Evolutionary conservation across 2,888 invertebrate species (phyloP), one percentile per base, ranked within the genome.

Genomic region (Rhingia campestris): DNA sequence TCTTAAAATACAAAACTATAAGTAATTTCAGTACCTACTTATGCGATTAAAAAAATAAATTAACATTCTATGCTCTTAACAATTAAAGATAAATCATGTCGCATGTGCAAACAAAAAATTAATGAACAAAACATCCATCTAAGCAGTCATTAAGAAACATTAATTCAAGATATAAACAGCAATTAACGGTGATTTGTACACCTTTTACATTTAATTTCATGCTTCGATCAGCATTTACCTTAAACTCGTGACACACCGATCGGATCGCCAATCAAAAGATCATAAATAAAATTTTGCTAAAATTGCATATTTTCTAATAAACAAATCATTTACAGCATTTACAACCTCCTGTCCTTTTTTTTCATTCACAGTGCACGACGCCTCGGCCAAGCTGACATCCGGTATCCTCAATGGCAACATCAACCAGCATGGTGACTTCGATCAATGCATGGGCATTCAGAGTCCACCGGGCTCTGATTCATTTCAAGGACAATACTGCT

Each of bases 361-460:
- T 3, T 75, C 41, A 43, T n/a, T 89, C 90, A 74, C 89, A 95
- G 95, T 95, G 93, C 93, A 93, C 88, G 95, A 95, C 89, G 93
- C 94, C 4, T 93, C 93, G 6, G 94, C 94, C n/a, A 94, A 94
- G 90, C 88, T 94, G 39, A 93, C 94, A 41, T 94, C 94, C 9
- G 94, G 94, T 47, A 91, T 95, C 58, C 89, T 95, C 47, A 94
- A 92, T 88, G 95, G 95, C 63, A 95, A 95, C 88, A 92, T 94
- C 43, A 94, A 94, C 91, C 94, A 95, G 87, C 92, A 93, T 53
- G 95, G 95, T 2, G 94, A 91, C 87, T 94, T 91, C 61, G 91
- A 91, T 88, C 91, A 91, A 81, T 91, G 91, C 59, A 59, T 91
- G 84, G 86, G 87, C 54, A 87, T 89, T 4, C 87, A 88, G 14